These are phyloP conservation scores for Eudyptes chrysolophus DNA, from an alignment of 2,113 vertebrate species.

Conservation along the genomic window DNA sequence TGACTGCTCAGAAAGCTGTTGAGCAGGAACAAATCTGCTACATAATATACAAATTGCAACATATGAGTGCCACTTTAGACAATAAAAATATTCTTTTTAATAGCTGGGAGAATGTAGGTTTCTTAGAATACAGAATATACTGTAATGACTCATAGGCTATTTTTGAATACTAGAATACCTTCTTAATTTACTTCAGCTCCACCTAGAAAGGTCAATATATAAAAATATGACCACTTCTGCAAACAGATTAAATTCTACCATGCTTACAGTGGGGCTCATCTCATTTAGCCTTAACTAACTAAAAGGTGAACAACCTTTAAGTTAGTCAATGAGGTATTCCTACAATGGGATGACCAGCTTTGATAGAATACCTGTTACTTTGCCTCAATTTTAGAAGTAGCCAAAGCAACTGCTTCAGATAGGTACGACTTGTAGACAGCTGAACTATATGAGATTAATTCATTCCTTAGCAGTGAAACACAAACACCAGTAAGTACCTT, in stretches of 20 bases:
- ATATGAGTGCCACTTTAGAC: not conserved
- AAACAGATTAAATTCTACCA: not conserved
- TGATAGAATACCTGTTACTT: not conserved
- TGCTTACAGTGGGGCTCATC: not conserved
- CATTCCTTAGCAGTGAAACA: not conserved
- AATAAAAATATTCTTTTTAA: slow-evolving; percentile 15
- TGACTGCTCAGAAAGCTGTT: not conserved
- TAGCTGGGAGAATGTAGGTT: not conserved
- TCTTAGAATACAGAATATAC: not conserved
- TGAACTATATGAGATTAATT: not conserved
- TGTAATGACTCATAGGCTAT: not conserved
- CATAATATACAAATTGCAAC: not conserved
- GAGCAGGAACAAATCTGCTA: not conserved
- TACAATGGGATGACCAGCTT: not conserved
- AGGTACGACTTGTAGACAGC: not conserved
- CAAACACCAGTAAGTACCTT: not conserved
- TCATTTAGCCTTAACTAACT: not conserved
- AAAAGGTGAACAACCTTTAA: not conserved
- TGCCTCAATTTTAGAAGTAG: not conserved
- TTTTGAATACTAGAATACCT: not conserved
- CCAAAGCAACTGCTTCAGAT: not conserved
- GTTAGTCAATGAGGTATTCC: not conserved
- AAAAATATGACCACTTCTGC: not conserved
- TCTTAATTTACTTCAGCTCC: not conserved
- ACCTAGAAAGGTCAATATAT: not conserved